Evolutionary conservation across 2,113 vertebrate species (phyloP).

Genomic region (Catharus bicknelli): DNA sequence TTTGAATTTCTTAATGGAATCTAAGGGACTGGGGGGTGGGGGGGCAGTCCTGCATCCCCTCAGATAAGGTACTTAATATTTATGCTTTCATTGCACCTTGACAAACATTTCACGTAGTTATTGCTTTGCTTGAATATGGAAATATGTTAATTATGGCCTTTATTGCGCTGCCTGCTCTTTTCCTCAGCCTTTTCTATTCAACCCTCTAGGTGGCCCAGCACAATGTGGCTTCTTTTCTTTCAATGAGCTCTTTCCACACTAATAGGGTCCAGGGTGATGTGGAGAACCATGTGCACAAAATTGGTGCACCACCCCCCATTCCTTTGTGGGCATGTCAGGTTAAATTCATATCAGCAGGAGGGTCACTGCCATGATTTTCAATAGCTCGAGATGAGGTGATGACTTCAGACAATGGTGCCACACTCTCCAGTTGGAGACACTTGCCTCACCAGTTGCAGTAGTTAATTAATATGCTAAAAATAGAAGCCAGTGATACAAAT

Average conservation of each 20-base stretch:
- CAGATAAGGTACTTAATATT: conserved; percentile 34
- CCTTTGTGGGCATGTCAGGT: conserved; percentile 81
- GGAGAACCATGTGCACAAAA: conserved; percentile 81
- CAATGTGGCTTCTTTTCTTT: conserved; percentile 77
- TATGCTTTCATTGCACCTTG: conserved; percentile 55
- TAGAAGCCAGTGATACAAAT: conserved; percentile 77
- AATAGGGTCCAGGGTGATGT: conserved; percentile 80
- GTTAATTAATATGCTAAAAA: conserved; percentile 87
- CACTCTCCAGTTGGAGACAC: conserved; percentile 74
- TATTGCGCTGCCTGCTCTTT: conserved; percentile 71
- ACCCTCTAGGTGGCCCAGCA: conserved; percentile 85
- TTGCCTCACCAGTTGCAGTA: conserved; percentile 73
- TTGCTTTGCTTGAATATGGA: conserved; percentile 87
- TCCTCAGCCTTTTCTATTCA: conserved; percentile 69
- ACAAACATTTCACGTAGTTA: conserved; percentile 77
- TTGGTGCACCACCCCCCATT: conserved; percentile 69
- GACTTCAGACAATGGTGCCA: conserved; percentile 83
- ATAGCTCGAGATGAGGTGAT: conserved; percentile 85
- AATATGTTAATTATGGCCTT: conserved; percentile 83
- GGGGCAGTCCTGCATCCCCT: background rate
- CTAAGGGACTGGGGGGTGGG: background rate
- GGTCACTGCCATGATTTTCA: conserved; percentile 84
- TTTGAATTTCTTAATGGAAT: conserved; percentile 11
- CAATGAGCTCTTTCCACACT: conserved; percentile 78
- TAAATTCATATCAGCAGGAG: conserved; percentile 83